Conservation (phyloP, 1,140 invertebrate genomes). For the Limonius californicus region DNA sequence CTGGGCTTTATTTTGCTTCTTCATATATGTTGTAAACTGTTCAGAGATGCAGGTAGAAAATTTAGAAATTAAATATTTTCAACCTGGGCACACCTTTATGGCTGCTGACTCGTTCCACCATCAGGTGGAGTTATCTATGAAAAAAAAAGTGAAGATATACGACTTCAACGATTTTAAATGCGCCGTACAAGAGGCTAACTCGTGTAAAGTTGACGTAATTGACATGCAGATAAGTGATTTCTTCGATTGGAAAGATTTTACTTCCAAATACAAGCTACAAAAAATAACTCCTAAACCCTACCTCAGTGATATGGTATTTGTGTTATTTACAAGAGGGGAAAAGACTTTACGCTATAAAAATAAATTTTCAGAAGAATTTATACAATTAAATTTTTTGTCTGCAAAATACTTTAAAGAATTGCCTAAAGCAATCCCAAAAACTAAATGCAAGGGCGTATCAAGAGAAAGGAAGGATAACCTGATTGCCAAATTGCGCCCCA, state of each 20-base stretch:
- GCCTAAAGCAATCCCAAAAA: too few relatives aligned
- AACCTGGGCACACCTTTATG: slow-evolving; percentile 38
- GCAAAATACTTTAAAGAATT: too few relatives aligned
- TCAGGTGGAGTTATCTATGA: slow-evolving; percentile 15
- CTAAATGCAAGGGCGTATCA: too few relatives aligned
- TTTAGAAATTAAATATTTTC: slow-evolving; percentile 21
- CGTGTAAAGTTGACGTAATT: neutral
- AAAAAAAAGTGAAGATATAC: slow-evolving; percentile 12
- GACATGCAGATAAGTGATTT: neutral
- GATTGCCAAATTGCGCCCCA: too few relatives aligned
- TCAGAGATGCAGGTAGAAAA: neutral
- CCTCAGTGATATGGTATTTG: neutral
- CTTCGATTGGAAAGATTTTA: neutral
- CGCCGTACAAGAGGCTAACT: neutral
- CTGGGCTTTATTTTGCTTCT: slow-evolving; percentile 15
- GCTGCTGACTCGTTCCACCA: slow-evolving; percentile 35
- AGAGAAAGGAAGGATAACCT: too few relatives aligned
- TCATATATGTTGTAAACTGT: slow-evolving; percentile 17
- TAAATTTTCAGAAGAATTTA: too few relatives aligned
- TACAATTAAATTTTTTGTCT: too few relatives aligned
- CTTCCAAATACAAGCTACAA: neutral
- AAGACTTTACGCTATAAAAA: too few relatives aligned
- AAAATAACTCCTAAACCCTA: neutral
- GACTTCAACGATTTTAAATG: slow-evolving; percentile 7
- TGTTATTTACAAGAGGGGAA: neutral